These are phyloP conservation scores for Plectropomus leopardus DNA, from an alignment of 2,113 vertebrate species.

Conservation along the genomic window DNA sequence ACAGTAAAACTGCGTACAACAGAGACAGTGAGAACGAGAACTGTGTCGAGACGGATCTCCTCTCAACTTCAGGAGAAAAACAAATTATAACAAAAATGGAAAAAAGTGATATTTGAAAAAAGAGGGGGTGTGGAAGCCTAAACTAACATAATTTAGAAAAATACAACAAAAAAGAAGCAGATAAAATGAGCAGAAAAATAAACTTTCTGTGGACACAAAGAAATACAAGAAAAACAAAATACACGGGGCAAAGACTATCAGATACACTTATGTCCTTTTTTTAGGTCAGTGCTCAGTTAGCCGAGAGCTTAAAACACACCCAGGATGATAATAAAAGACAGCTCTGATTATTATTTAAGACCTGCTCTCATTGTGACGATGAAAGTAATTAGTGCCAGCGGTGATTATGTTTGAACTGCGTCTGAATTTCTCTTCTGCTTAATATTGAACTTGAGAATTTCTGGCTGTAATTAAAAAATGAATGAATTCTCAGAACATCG, in stretches of 20 bases:
- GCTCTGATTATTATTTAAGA: conserved; percentile 6
- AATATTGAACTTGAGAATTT: background rate
- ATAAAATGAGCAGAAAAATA: too few species aligned
- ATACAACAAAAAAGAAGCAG: too few species aligned
- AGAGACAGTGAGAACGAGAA: too few species aligned
- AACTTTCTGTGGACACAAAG: too few species aligned
- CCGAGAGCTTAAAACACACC: background rate
- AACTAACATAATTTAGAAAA: too few species aligned
- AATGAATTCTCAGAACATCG: background rate
- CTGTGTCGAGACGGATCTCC: too few species aligned
- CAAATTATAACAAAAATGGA: too few species aligned
- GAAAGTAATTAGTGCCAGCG: conserved; percentile 21
- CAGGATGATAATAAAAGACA: conserved; percentile 2
- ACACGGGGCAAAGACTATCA: background rate
- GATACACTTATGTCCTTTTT: background rate
- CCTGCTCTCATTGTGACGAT: background rate
- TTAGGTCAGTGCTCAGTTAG: background rate
- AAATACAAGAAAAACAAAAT: too few species aligned
- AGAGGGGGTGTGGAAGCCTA: too few species aligned
- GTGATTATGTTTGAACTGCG: conserved; percentile 28
- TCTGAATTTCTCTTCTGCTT: background rate
- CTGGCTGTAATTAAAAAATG: background rate
- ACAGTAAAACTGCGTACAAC: too few species aligned
- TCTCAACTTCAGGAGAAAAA: too few species aligned
- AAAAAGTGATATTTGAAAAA: too few species aligned